Evolutionary conservation across 2,113 vertebrate species (phyloP).

Genomic region (Laticauda laticaudata): DNA sequence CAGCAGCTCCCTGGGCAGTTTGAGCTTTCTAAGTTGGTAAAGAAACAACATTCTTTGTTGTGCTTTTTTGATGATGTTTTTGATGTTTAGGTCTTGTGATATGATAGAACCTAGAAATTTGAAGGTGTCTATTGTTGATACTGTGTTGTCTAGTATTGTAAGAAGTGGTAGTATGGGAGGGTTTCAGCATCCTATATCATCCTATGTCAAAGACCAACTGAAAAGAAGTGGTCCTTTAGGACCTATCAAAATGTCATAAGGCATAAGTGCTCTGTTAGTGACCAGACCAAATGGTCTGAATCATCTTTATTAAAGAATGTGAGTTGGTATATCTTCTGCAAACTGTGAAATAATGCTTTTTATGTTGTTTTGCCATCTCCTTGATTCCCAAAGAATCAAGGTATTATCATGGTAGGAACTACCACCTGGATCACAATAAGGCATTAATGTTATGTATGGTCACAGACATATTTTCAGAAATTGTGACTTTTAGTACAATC

Average conservation of each 20-base stretch:
- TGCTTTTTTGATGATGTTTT: no score
- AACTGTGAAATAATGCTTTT: background rate
- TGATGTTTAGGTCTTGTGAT: no score
- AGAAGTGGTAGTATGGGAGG: no score
- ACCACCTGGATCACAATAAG: slow-evolving; percentile 59
- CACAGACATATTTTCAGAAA: slow-evolving; percentile 39
- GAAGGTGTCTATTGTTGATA: no score
- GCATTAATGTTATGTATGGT: slow-evolving; percentile 50
- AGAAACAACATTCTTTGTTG: no score
- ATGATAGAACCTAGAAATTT: no score
- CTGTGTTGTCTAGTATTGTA: no score
- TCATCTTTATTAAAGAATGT: background rate
- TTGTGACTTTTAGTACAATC: slow-evolving; percentile 49
- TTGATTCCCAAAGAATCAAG: slow-evolving; percentile 28
- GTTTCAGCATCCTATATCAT: background rate
- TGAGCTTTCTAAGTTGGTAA: no score
- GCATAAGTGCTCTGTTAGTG: background rate
- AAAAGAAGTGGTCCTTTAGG: background rate
- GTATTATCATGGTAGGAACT: slow-evolving; percentile 29
- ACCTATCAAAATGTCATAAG: background rate
- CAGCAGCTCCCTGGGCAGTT: no score
- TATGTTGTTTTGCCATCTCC: slow-evolving; percentile 49
- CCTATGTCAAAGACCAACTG: background rate
- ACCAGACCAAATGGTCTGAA: background rate
- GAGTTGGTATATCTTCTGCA: background rate